Base-by-base conservation (phyloP, 2,113 vertebrate genomes). In the western clawed frog (Xenopus tropicalis) region DNA sequence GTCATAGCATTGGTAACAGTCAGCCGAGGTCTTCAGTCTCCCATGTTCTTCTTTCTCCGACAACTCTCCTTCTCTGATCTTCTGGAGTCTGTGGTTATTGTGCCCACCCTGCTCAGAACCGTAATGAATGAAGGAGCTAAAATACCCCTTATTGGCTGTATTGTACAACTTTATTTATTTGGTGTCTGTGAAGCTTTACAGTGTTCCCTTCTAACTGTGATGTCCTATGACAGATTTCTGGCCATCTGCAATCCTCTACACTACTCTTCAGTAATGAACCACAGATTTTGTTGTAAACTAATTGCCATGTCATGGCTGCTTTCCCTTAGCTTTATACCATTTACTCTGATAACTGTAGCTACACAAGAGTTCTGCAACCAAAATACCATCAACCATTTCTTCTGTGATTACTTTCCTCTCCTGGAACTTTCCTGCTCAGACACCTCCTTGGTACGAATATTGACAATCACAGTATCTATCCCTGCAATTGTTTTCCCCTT, bases 211-310 rank as follows among this genome's bases (percentile, higher is more conserved):
- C 17, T 79, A 4, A 66, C 68, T 14, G 72, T 43, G n/a, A 79
- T 79, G 78, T 69, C 68, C 16, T 68, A 62, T 71, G 72, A 79
- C 14, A 24, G 58, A 17, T 75, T 71, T 16, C 21, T 79, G 62
- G 78, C 72, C 20, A 71, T 79, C 25, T 75, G 68, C 24, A 71
- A 75, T 20, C 72, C 69, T 19, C 58, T 79, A 5, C 37, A 24
- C 1, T 79, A 79, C 29, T 19, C 22, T 20, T 44, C 37, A 12
- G 6, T 75, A 22, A 75, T 79, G 54, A 46, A 51, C 44, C 29
- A 67, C 21, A 22, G 3, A 10, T 1, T 71, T 3, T 79, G 78
- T 44, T 11, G 22, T 14, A 12, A 13, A 3, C 43, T 74, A 23
- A 12, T 67, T 21, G 24, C 13, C 11, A 58, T 24, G 11, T 66